Conservation (phyloP, 2,888 invertebrate genomes). For the Watsonalla binaria region DNA sequence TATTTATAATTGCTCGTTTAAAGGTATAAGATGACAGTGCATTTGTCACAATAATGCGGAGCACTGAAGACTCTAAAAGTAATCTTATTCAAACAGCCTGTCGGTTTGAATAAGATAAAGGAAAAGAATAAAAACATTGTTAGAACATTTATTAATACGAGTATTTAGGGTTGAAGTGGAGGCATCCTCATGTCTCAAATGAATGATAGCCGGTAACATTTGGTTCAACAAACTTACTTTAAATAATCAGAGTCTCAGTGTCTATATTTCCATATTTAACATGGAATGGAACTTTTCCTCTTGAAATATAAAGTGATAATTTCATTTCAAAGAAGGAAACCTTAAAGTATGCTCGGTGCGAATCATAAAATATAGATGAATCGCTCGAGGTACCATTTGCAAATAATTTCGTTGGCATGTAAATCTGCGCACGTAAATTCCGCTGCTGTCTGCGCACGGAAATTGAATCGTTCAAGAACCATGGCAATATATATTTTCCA, state of each 20-base stretch:
- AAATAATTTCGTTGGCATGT: conserved; percentile 73
- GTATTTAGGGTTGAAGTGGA: too few relatives aligned
- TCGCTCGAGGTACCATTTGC: conserved; percentile 63
- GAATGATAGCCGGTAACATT: background rate
- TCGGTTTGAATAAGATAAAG: too few relatives aligned
- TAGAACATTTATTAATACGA: too few relatives aligned
- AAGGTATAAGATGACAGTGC: too few relatives aligned
- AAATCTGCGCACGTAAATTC: conserved; percentile 76
- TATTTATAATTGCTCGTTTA: too few relatives aligned
- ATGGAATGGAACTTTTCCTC: conserved; percentile 22
- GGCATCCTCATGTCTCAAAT: background rate
- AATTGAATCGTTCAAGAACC: conserved; percentile 74
- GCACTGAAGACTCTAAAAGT: too few relatives aligned
- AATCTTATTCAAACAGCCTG: too few relatives aligned
- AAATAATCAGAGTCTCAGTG: background rate
- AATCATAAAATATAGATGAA: conserved; percentile 64
- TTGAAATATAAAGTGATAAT: conserved; percentile 30
- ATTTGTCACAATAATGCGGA: too few relatives aligned
- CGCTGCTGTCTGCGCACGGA: conserved; percentile 72
- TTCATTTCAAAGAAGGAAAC: conserved; percentile 32
- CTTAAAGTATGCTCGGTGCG: conserved; percentile 39
- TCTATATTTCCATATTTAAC: conserved; percentile 22
- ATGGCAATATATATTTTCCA: conserved; percentile 66
- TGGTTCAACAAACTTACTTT: conserved; percentile 22
- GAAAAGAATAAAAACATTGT: too few relatives aligned